A percentile compares a stretch with the other conserved stretches of the same genome.
These are phyloP conservation scores for Sminthurides aquaticus DNA, from an alignment of 2,888 invertebrate genomes.

Conservation along the genomic window DNA sequence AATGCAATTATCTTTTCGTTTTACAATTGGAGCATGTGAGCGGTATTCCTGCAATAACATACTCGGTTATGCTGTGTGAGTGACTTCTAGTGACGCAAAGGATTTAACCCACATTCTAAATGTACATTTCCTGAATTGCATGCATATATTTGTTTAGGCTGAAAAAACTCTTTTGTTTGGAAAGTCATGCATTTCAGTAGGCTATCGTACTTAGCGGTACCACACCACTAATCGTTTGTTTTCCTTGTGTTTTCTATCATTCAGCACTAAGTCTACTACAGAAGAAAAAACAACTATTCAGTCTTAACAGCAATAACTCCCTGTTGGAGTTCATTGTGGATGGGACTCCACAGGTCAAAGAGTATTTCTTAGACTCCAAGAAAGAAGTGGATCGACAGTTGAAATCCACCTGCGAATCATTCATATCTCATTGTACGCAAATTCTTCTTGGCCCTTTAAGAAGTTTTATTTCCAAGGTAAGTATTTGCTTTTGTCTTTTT, in stretches of 20 bases:
- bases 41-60: no score
- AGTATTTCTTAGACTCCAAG: slow-evolving; percentile 85
- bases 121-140: no score
- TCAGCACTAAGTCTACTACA: slow-evolving; percentile 52
- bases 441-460: slow-evolving; percentile 67
- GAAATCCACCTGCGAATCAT: slow-evolving; percentile 79
- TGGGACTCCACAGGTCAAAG: slow-evolving; percentile 87
- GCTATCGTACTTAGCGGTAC: no score
- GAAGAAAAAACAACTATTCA: slow-evolving; percentile 77
- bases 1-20: background rate
- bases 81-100: slow-evolving; percentile 46
- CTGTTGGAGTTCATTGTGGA: slow-evolving; percentile 83
- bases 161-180: no score
- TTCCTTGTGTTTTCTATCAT: background rate
- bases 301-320: slow-evolving; percentile 78
- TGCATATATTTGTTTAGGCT: no score
- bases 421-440: slow-evolving; percentile 72
- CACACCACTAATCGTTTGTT: no score
- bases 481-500: slow-evolving; percentile 24
- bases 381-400: slow-evolving; percentile 91
- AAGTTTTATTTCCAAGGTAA: slow-evolving; percentile 66
- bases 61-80: no score
- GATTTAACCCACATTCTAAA: slow-evolving; percentile 47
- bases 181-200: no score
- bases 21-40: no score